Evolutionary conservation across 2,888 invertebrate species (phyloP).

Genomic region (Drosophila tanythrix): DNA sequence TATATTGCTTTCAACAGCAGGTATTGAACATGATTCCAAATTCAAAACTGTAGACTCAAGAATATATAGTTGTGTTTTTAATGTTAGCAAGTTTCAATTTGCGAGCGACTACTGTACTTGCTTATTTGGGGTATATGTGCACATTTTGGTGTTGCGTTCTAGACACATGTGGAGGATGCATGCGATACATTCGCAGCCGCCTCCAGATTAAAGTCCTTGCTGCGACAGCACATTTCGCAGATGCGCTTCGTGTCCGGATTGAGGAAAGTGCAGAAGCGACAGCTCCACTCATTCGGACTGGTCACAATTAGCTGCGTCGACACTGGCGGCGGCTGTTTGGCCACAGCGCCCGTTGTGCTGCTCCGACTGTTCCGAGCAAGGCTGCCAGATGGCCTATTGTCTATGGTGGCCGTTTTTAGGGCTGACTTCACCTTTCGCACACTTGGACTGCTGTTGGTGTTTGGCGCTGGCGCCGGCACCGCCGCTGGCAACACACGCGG

Average conservation of each 20-base stretch:
- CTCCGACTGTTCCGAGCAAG: conserved; percentile 24
- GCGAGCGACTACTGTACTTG: conserved; percentile 2
- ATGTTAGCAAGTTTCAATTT: not conserved
- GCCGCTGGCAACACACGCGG: conserved; percentile 48
- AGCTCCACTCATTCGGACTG: conserved; percentile 87
- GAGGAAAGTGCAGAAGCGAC: conserved; percentile 88
- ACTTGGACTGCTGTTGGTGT: conserved; percentile 54
- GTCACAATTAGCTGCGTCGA: conserved; percentile 79
- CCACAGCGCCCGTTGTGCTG: conserved; percentile 53
- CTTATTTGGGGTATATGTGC: conserved; percentile 26
- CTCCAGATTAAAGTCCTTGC: conserved; percentile 84
- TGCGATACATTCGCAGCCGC: conserved; percentile 77
- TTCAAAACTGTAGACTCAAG: not conserved
- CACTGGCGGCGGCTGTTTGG: conserved; percentile 69
- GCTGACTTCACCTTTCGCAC: conserved; percentile 75
- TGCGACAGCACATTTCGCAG: conserved; percentile 90
- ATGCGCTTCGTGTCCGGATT: conserved; percentile 87
- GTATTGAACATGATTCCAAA: not conserved
- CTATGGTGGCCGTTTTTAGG: conserved; percentile 67
- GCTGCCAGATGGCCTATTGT: conserved; percentile 44
- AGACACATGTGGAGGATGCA: conserved; percentile 83
- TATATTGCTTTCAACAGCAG: not conserved
- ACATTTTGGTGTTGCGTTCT: conserved; percentile 36
- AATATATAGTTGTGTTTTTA: not conserved
- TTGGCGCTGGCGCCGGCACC: conserved; percentile 44